Conservation (phyloP, 1,140 invertebrate species). For the Liolophura sinensis region DNA sequence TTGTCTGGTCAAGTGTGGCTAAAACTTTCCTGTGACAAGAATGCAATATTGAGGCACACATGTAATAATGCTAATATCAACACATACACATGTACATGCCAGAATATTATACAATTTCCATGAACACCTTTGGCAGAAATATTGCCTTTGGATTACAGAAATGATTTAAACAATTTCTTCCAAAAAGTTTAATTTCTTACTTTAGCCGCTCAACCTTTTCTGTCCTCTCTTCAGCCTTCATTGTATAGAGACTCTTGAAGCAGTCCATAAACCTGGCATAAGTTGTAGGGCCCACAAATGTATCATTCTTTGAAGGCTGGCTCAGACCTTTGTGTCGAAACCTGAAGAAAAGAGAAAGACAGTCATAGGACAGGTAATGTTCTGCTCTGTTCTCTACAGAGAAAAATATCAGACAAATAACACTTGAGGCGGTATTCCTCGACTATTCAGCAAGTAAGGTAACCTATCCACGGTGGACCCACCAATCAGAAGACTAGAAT, state of each 20-base stretch:
- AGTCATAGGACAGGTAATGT: not conserved
- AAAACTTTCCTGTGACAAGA: slow-evolving; percentile 45
- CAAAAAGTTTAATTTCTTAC: slow-evolving; percentile 25
- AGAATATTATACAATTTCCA: not conserved
- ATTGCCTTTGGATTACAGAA: no score
- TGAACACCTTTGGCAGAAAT: not conserved
- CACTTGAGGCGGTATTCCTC: no score
- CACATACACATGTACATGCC: not conserved
- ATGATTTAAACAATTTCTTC: no score
- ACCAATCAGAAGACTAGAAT: no score
- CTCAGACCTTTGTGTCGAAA: slow-evolving; percentile 33
- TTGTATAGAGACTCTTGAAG: slow-evolving; percentile 49
- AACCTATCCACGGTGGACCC: no score
- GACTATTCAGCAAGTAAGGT: no score
- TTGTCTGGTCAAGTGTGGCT: slow-evolving; percentile 51
- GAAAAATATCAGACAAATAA: no score
- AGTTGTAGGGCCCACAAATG: slow-evolving; percentile 54
- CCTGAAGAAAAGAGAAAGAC: slow-evolving; percentile 25
- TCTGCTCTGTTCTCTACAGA: not conserved
- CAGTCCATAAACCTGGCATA: slow-evolving; percentile 53
- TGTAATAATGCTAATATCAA: not conserved
- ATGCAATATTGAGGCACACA: slow-evolving; percentile 1
- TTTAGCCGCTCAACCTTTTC: slow-evolving; percentile 51
- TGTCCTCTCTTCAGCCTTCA: slow-evolving; percentile 50
- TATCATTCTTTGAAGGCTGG: slow-evolving; percentile 45